These are phyloP conservation scores for Pasiphila rectangulata DNA, from an alignment of 2,888 invertebrate genomes.

Conservation along the genomic window DNA sequence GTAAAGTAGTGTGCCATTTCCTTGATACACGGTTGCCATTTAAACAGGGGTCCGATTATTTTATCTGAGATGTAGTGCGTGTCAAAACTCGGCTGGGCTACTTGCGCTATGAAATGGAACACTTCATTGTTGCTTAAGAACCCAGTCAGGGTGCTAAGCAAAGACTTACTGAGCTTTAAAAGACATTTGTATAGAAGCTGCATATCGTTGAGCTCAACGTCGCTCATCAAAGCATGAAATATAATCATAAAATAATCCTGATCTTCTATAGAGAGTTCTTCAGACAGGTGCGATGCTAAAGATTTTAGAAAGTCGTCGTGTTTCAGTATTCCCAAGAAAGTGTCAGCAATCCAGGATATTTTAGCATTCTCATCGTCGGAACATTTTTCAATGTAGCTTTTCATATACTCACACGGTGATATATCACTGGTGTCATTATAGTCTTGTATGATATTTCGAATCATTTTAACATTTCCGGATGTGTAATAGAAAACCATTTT, in stretches of 20 bases:
- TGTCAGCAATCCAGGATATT: slow-evolving; percentile 64
- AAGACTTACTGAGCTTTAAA: slow-evolving; percentile 64
- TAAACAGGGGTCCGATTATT: slow-evolving; percentile 71
- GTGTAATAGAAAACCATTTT: slow-evolving; percentile 71
- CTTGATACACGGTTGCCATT: slow-evolving; percentile 69
- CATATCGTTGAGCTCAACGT: slow-evolving; percentile 54
- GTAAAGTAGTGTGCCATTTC: slow-evolving; percentile 65
- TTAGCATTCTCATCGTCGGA: slow-evolving; percentile 56
- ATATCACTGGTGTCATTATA: slow-evolving; percentile 48
- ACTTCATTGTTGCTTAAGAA: slow-evolving; percentile 71
- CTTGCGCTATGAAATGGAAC: slow-evolving; percentile 64
- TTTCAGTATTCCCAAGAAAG: slow-evolving; percentile 62
- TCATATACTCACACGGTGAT: slow-evolving; percentile 66
- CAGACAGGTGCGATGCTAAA: slow-evolving; percentile 48
- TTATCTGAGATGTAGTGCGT: slow-evolving; percentile 71
- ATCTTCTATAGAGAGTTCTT: slow-evolving; percentile 56
- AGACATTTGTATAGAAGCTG: slow-evolving; percentile 62
- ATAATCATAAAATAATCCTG: slow-evolving; percentile 61
- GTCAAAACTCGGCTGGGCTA: slow-evolving; percentile 73
- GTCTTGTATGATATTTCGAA: slow-evolving; percentile 59
- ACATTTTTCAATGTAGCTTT: slow-evolving; percentile 60
- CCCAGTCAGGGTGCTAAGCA: slow-evolving; percentile 57
- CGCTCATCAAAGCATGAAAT: slow-evolving; percentile 59
- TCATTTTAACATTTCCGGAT: slow-evolving; percentile 62
- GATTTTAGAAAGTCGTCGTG: slow-evolving; percentile 54